A percentile compares a stretch with the other conserved stretches of the same genome.
phyloP scores from a whole-genome alignment of 1,140 invertebrate genomes.

The Pogonus chalceus region DNA sequence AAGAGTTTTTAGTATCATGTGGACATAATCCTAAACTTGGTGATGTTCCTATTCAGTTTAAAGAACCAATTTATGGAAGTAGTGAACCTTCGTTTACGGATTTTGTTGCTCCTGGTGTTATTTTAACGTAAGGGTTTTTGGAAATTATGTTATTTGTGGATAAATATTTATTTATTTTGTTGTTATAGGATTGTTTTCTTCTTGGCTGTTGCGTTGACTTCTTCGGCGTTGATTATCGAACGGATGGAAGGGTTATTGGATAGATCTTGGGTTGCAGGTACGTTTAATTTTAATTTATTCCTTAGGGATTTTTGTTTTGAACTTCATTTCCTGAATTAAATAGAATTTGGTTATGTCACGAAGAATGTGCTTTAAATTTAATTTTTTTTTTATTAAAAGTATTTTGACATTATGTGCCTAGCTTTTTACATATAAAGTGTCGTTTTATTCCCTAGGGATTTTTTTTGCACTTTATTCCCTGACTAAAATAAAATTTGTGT shows the following conservation, averaged over 20 bases:
- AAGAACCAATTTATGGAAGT: slow-evolving; percentile 79
- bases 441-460: too few species aligned
- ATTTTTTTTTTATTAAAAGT: neutral
- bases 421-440: too few species aligned
- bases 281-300: slow-evolving; percentile 21
- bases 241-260: slow-evolving; percentile 78
- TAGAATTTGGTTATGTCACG: too few species aligned
- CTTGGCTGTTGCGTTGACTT: slow-evolving; percentile 84
- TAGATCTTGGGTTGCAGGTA: slow-evolving; percentile 66
- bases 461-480: too few species aligned
- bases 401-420: neutral
- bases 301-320: too few species aligned
- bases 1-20: slow-evolving; percentile 52
- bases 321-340: too few species aligned
- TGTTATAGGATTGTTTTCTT: slow-evolving; percentile 82
- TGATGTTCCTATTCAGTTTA: slow-evolving; percentile 64
- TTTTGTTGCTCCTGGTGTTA: slow-evolving; percentile 89
- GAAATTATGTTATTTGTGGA: neutral
- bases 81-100: slow-evolving; percentile 79
- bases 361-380: too few species aligned
- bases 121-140: slow-evolving; percentile 64
- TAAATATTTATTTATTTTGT: slow-evolving; percentile 18
- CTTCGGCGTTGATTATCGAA: slow-evolving; percentile 82
- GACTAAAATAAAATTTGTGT: too few species aligned
- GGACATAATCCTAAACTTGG: slow-evolving; percentile 60